Conservation (phyloP, 2,113 vertebrate genomes). For the Podarcis cretensis region DNA sequence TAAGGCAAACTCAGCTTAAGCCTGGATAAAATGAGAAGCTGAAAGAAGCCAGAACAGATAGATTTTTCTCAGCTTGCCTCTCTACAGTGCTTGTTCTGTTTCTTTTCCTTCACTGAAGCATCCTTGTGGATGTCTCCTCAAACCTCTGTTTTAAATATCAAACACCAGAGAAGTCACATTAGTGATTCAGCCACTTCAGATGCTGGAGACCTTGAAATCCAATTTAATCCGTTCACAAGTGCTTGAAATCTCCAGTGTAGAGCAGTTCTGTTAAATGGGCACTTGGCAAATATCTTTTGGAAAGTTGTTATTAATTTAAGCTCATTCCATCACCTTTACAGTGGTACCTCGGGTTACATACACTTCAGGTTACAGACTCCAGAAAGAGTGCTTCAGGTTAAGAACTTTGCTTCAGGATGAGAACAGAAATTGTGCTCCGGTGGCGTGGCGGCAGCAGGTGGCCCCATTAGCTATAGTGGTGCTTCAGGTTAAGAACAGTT, state of each 20-base stretch:
- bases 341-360: too few species aligned
- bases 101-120: neutral
- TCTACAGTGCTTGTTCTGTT: neutral
- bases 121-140: neutral
- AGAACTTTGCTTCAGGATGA: too few species aligned
- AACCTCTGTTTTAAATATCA: conserved; percentile 1
- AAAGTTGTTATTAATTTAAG: conserved; percentile 14
- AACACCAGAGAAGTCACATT: neutral
- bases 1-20: too few species aligned
- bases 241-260: conserved; percentile 4
- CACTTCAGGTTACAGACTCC: too few species aligned
- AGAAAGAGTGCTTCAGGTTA: too few species aligned
- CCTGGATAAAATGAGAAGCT: too few species aligned
- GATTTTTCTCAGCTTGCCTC: too few species aligned
- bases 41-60: too few species aligned
- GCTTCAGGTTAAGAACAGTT: too few species aligned
- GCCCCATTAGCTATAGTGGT: too few species aligned
- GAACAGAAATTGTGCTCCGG: too few species aligned
- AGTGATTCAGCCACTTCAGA: neutral
- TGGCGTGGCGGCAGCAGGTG: too few species aligned
- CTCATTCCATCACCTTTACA: neutral
- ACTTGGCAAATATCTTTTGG: neutral
- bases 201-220: neutral
- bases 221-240: neutral
- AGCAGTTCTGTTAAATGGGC: neutral